These are phyloP conservation scores for Helicoverpa armigera DNA, from an alignment of 1,140 invertebrate genomes.

Conservation along the genomic window DNA sequence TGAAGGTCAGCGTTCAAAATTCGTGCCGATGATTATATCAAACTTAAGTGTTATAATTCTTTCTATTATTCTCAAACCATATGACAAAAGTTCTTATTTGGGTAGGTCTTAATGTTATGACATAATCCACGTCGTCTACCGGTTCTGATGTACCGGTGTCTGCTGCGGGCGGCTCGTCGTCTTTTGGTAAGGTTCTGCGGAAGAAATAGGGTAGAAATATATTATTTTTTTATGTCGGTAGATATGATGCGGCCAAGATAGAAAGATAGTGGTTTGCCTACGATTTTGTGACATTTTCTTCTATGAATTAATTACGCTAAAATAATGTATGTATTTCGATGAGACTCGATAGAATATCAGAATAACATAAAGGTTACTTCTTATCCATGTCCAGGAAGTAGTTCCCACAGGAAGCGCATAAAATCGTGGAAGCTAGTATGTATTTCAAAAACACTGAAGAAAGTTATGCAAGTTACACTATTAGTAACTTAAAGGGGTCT, in stretches of 20 bases:
- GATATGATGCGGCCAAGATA: no score
- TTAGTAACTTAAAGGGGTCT: no score
- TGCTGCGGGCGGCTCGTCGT: not conserved
- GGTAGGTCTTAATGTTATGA: slow-evolving; percentile 70
- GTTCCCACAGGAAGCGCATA: not conserved
- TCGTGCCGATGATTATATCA: no score
- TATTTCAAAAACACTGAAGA: no score
- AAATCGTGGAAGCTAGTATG: no score
- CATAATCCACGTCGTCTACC: slow-evolving; percentile 59
- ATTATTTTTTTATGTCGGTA: slow-evolving; percentile 27
- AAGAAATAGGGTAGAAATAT: slow-evolving; percentile 43
- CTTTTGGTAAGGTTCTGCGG: slow-evolving; percentile 37
- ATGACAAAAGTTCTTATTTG: slow-evolving; percentile 78
- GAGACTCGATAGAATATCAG: no score
- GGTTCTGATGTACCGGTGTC: slow-evolving; percentile 41
- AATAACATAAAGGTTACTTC: no score
- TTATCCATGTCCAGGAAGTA: not conserved
- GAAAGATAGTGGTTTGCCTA: no score
- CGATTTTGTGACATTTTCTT: not conserved
- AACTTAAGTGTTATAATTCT: slow-evolving; percentile 46
- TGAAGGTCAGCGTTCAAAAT: no score
- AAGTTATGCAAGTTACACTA: no score
- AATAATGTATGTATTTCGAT: no score
- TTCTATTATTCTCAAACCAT: slow-evolving; percentile 68
- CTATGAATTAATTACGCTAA: no score